Evolutionary conservation across 2,113 vertebrate genomes (phyloP), one percentile per base, ranked within the genome.

Genomic region (Ceratotherium simum): DNA sequence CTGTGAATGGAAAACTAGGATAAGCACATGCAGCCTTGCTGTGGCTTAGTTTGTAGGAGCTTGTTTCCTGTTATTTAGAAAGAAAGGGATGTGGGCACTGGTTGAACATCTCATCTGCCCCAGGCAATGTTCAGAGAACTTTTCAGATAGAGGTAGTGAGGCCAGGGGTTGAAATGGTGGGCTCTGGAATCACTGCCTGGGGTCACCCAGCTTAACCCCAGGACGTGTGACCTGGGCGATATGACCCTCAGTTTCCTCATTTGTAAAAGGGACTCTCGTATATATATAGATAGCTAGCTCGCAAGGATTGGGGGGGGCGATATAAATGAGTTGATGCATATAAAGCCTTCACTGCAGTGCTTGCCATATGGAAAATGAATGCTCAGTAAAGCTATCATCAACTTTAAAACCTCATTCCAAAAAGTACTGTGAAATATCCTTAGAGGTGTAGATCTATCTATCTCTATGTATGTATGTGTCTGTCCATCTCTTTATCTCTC

Each of bases 21-120:
- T 39, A 29, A 23, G 23, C 42, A 16, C 8, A 8, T 0, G 0
- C 11, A n/a, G 12, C 12, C 16, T 54, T 36, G 46, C n/a, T 33
- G 54, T 2, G 12, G 60, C 13, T 9, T 6, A 4, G 13, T 33
- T 7, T 1, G 2, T 4, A n/a, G 48, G 69, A 31, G 27, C 54
- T 69, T 39, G 16, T 54, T 60, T 73, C 20, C 20, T 20, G 51
- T 62, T 48, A 54, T 51, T 86, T 42, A 23, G 39, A 82, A 69
- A 73, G 48, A 48, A 54, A 72, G 25, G 81, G 56, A 10, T 11
- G 20, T 14, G 6, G 27, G 51, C 23, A 2, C 13, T 10, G 8
- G 3, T 25, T 16, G 10, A 46, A 73, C 36, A 25, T 67, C 46
- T 97, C 62, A 1, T 95, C 64, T 21, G 56, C 21, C 64, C 54